These are phyloP conservation scores for Vanessa atalanta DNA, from an alignment of 1,140 invertebrate genomes.

Conservation along the genomic window DNA sequence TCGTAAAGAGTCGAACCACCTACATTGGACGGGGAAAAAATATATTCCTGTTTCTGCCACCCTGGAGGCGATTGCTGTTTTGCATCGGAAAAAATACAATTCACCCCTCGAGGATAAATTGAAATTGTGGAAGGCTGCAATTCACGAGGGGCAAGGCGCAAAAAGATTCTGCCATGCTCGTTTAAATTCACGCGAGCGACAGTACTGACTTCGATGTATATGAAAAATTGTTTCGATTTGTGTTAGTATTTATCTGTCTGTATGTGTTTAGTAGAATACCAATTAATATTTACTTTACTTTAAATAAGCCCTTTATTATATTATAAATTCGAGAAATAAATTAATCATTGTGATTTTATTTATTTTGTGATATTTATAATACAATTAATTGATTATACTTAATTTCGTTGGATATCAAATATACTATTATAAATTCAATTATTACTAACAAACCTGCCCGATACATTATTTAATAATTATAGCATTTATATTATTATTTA, in stretches of 20 bases:
- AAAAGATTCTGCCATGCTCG: slow-evolving; percentile 35
- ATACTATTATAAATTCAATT: no score
- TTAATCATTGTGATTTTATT: no score
- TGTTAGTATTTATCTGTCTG: not conserved
- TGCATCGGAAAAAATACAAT: slow-evolving; percentile 70
- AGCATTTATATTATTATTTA: no score
- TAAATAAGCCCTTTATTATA: no score
- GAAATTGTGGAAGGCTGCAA: slow-evolving; percentile 64
- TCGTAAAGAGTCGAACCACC: slow-evolving; percentile 54
- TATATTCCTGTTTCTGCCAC: slow-evolving; percentile 25
- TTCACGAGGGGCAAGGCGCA: slow-evolving; percentile 50
- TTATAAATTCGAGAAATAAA: no score
- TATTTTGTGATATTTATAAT: no score
- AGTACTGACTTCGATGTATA: slow-evolving; percentile 14
- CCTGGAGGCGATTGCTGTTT: slow-evolving; percentile 56
- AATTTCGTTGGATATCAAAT: no score
- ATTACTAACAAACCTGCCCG: no score
- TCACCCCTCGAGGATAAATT: slow-evolving; percentile 61
- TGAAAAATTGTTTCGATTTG: slow-evolving; percentile 7
- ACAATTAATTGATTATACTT: no score
- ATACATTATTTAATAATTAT: no score
- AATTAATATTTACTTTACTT: not conserved
- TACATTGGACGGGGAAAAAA: slow-evolving; percentile 39
- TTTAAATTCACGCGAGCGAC: slow-evolving; percentile 22
- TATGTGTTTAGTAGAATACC: not conserved